Base-by-base conservation (phyloP, 2,888 invertebrate genomes). In the Pedicia rivosa region DNA sequence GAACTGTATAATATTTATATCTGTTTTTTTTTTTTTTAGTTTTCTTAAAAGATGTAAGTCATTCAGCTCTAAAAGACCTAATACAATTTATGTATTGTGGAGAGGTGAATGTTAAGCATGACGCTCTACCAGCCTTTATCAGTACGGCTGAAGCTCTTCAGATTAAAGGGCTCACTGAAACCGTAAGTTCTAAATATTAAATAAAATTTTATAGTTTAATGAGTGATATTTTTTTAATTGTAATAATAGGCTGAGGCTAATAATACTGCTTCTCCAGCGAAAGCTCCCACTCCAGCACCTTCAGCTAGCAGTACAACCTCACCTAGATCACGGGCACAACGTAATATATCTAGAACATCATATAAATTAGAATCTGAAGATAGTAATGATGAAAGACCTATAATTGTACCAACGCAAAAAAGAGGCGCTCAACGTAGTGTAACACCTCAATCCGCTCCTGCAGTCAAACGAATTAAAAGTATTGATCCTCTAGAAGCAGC, bases 11-110 rank as follows among this genome's bases (percentile, higher is more conserved):
- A 32, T 25, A 9, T 35, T 19, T 29, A 25, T 28, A 9, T 17
- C 2, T 12, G 35, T 34, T 39, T 13, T 35, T 50, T 41, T 34
- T 44, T 14, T 34, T 65, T 65, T 39, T 59, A 72, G 74, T 75
- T 53, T 74, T 74, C 64, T 63, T 75, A 59, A 75, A 75, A 62
- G 75, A 75, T 59, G 75, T 75, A 48, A 72, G 73, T 63, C 72
- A 74, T 60, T 68, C 72, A 48, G 74, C 74, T 51, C 63, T 75
- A 53, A 70, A 72, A 62, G 74, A 74, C 62, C 66, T 75, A 56
- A 67, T 75, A 62, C 74, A 74, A 56, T 75, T 75, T 62, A 75
- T 75, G 74, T 75, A 75, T 53, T 73, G 74, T 59, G 74, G 74
- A 44, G 74, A 75, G 63, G 74, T 74, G 51, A 74, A 75, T 66